A percentile compares a stretch with the other conserved stretches of the same genome.
Evolutionary conservation across 2,888 invertebrate genomes (phyloP).

Genomic region (Oligia strigilis): DNA sequence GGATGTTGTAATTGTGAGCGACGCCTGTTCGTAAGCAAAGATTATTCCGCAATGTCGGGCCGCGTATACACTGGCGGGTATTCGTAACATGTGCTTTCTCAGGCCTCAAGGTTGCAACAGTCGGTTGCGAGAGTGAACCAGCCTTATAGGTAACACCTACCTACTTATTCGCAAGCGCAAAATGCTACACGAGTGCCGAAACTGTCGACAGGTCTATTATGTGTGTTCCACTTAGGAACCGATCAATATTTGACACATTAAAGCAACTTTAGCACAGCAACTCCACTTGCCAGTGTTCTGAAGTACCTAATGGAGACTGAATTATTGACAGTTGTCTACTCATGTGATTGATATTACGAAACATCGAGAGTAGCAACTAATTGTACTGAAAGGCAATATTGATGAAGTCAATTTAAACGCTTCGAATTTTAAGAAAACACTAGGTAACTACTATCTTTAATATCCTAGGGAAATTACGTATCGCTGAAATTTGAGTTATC

Average conservation of each 20-base stretch:
- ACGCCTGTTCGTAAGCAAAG: conserved; percentile 72
- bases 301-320: background rate
- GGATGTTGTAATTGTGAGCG: conserved; percentile 74
- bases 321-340: background rate
- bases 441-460: background rate
- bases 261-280: conserved; percentile 29
- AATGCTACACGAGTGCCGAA: conserved; percentile 54
- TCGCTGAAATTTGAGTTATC: background rate
- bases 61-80: conserved; percentile 65
- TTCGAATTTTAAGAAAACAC: background rate
- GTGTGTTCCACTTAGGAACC: conserved; percentile 57
- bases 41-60: conserved; percentile 72
- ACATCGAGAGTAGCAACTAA: background rate
- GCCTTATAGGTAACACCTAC: conserved; percentile 78
- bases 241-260: conserved; percentile 60
- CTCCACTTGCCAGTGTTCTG: conserved; percentile 1
- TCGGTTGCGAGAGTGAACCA: conserved; percentile 77
- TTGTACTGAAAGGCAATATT: background rate
- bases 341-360: background rate
- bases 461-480: background rate
- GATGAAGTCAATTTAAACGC: background rate
- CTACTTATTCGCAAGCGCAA: conserved; percentile 69
- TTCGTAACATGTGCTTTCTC: conserved; percentile 80
- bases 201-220: conserved; percentile 56
- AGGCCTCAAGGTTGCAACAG: conserved; percentile 78